phyloP scores from a whole-genome alignment of 2,888 invertebrate genomes.

The Epinotia bilunana region DNA sequence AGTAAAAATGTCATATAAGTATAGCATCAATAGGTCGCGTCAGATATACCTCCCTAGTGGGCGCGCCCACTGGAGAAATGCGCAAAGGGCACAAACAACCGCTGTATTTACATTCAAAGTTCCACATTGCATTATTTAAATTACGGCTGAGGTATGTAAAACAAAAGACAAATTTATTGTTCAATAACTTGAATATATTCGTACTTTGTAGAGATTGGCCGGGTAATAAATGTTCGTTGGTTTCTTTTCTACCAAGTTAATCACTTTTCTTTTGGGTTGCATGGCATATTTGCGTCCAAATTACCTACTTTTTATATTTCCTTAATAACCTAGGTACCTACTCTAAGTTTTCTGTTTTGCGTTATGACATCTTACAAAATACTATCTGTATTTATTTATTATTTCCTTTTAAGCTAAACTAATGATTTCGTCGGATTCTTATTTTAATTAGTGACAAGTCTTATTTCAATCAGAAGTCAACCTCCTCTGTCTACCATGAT shows the following conservation, averaged over 20 bases:
- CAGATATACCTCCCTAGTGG: constrained; percentile 47
- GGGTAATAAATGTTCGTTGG: too few relatives aligned
- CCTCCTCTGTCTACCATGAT: constrained; percentile 10
- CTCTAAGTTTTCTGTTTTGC: too few relatives aligned
- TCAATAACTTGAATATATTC: background rate
- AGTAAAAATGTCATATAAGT: background rate
- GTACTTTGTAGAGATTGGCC: background rate
- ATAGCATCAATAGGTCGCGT: background rate
- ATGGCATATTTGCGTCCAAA: too few relatives aligned
- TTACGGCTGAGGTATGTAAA: background rate
- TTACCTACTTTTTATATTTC: too few relatives aligned
- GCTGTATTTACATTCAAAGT: constrained; percentile 30
- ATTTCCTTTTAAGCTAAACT: background rate
- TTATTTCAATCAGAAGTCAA: constrained; percentile 28
- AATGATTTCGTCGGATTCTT: background rate
- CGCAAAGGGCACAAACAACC: constrained; percentile 48
- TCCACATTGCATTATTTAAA: constrained; percentile 19
- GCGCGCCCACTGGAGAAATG: constrained; percentile 62
- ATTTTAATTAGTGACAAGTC: background rate
- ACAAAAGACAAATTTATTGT: constrained; percentile 10
- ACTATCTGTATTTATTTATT: background rate
- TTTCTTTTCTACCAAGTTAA: too few relatives aligned
- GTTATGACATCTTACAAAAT: too few relatives aligned
- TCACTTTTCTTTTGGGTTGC: too few relatives aligned
- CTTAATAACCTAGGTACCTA: too few relatives aligned